Conservation (phyloP, 2,113 vertebrate genomes). For the Pterocles gutturalis region DNA sequence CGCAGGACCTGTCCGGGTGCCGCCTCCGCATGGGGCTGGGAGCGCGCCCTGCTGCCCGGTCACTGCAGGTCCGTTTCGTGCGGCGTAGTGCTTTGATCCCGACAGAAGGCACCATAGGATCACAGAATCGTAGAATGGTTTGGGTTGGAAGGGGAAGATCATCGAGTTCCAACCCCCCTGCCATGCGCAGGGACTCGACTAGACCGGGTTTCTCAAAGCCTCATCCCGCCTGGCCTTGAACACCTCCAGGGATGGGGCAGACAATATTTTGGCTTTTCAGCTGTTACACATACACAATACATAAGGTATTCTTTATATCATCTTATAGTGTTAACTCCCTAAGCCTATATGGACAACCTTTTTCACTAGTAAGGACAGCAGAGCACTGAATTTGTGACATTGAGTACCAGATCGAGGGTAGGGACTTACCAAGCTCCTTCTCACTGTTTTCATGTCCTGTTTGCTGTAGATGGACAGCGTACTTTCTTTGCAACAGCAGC, state of each 20-base stretch:
- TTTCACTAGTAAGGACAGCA: background rate
- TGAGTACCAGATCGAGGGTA: fast-evolving
- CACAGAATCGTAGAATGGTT: too few species aligned
- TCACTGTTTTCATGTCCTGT: fast-evolving
- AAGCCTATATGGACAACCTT: too few species aligned
- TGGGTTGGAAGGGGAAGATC: too few species aligned
- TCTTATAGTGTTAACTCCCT: fast-evolving
- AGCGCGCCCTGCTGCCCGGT: fast-evolving
- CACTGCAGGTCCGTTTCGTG: fast-evolving
- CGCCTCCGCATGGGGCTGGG: fast-evolving
- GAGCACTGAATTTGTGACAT: fast-evolving
- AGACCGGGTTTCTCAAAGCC: too few species aligned
- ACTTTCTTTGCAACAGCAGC: background rate
- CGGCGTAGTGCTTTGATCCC: fast-evolving
- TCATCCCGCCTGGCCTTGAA: too few species aligned
- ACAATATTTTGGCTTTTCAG: background rate
- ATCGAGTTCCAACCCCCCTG: too few species aligned
- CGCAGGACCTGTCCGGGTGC: fast-evolving
- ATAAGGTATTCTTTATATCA: fast-evolving
- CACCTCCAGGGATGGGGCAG: too few species aligned
- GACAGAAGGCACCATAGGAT: fast-evolving
- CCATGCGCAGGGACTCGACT: too few species aligned
- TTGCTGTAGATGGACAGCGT: background rate
- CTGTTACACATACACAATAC: fast-evolving
- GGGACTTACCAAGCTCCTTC: background rate